Base-by-base conservation (phyloP, 2,888 invertebrate genomes). In the Nephrocerus scutellatus region DNA sequence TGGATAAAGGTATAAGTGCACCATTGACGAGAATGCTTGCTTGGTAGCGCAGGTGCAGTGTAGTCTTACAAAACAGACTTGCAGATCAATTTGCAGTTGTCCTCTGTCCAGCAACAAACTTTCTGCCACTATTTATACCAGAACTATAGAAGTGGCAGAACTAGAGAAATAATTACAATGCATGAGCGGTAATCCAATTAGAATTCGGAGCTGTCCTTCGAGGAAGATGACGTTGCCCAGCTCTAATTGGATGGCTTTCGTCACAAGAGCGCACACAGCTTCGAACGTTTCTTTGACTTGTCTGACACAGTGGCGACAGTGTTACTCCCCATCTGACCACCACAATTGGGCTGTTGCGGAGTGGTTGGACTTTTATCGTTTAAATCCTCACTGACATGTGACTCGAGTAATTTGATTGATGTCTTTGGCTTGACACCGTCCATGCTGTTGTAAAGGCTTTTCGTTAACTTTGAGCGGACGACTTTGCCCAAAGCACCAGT, bases 401-500 rank as follows among this genome's bases (percentile, higher is more conserved):
- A 57, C 32, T 64, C 64, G 3, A 65, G 46, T 4, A 65, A 41
- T 41, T 64, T 66, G 3, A 64, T 51, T 14, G 64, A 63, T 18
- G 63, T 57, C 48, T 62, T 64, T 4, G 62, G 66, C 44, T 64
- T 64, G 1, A 55, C 58, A 14, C 66, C 65, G 31, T 65, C 67
- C 66, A 65, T 66, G 51, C 64, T 65, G 48, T 63, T 66, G 55
- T 76, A 74, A 22, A 76, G 60, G 0, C 75, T 74, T 48, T 73
- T 70, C 35, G 74, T 74, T 25, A 76, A 60, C 41, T 74, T 70
- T 24, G 70, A 71, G 16, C 73, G 66, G 14, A 76, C 72, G 2
- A 70, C 73, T 55, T 74, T 75, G 34, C 73, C 71, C 24, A 75
- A 49, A 2, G 72, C 72, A 6, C 72, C 67, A 3, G 73, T 67